Evolutionary conservation across 1,140 invertebrate genomes (phyloP).

Genomic region (Nasonia longicornis): DNA sequence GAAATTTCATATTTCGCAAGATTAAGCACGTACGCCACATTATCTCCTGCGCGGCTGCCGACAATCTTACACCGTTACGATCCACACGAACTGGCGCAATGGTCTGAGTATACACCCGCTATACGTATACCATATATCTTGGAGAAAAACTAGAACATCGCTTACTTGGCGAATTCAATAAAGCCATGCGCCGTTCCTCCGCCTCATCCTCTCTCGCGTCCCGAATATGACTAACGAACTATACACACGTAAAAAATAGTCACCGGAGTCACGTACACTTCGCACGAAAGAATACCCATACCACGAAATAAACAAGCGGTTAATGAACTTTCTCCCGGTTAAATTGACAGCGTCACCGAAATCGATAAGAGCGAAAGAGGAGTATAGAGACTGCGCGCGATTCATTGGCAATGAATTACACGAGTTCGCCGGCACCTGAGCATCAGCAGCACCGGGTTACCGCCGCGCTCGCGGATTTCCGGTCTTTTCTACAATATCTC

Average conservation of each 20-base stretch:
- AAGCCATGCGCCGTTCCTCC: background rate
- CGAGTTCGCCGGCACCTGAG: conserved; percentile 39
- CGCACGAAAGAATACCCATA: too few species aligned
- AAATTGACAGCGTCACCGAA: background rate
- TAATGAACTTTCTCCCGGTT: background rate
- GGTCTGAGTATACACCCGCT: background rate
- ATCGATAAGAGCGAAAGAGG: conserved; percentile 1
- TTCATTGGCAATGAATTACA: conserved; percentile 50
- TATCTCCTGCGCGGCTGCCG: background rate
- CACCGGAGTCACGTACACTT: background rate
- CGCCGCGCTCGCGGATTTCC: conserved; percentile 44
- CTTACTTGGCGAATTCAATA: conserved; percentile 38
- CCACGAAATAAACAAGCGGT: background rate
- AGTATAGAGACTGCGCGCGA: background rate
- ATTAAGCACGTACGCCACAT: conserved; percentile 25
- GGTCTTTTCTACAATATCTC: conserved; percentile 39
- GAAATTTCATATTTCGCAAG: conserved; percentile 33
- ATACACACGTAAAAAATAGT: background rate
- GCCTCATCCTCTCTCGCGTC: background rate
- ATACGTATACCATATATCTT: background rate
- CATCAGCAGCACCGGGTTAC: conserved; percentile 12
- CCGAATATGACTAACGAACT: background rate
- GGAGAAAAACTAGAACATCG: conserved; percentile 21
- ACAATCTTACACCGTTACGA: conserved; percentile 10
- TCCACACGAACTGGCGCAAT: background rate